phyloP scores from a whole-genome alignment of 2,888 invertebrate species.

The Xanthorhoe designata region DNA sequence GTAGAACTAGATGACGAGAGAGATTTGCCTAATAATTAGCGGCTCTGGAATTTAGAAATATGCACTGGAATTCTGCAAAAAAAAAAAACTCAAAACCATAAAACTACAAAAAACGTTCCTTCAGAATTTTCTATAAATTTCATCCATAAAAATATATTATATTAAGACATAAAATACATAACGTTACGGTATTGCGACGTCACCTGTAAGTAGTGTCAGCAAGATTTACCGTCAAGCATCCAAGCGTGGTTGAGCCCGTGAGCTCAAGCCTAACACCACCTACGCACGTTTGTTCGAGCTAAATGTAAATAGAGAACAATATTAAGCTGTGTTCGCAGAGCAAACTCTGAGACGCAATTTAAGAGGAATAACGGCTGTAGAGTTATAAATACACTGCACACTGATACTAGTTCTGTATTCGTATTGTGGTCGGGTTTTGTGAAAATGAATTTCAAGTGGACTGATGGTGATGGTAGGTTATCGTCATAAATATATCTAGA shows the following conservation, averaged over 20 bases:
- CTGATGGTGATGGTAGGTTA: not conserved
- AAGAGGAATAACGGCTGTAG: conserved; percentile 29
- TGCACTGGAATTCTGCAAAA: too few species aligned
- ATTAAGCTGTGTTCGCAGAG: conserved; percentile 34
- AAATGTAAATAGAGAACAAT: conserved; percentile 34
- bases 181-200: too few species aligned
- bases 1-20: too few species aligned
- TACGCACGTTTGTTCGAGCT: conserved; percentile 40
- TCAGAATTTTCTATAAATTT: too few species aligned
- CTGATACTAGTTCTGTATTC: conserved; percentile 8
- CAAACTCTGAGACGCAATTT: conserved; percentile 32
- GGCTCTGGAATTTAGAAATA: too few species aligned
- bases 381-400: conserved; percentile 32
- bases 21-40: too few species aligned
- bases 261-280: conserved; percentile 24
- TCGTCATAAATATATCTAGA: too few species aligned
- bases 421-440: not conserved
- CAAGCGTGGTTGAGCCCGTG: conserved; percentile 2
- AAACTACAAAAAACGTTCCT: too few species aligned
- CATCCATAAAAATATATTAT: too few species aligned
- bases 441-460: not conserved
- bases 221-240: not conserved
- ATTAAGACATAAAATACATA: too few species aligned
- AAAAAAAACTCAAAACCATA: too few species aligned
- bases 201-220: not conserved